Base-by-base conservation (phyloP, 2,113 vertebrate species). In the Meleagris gallopavo region DNA sequence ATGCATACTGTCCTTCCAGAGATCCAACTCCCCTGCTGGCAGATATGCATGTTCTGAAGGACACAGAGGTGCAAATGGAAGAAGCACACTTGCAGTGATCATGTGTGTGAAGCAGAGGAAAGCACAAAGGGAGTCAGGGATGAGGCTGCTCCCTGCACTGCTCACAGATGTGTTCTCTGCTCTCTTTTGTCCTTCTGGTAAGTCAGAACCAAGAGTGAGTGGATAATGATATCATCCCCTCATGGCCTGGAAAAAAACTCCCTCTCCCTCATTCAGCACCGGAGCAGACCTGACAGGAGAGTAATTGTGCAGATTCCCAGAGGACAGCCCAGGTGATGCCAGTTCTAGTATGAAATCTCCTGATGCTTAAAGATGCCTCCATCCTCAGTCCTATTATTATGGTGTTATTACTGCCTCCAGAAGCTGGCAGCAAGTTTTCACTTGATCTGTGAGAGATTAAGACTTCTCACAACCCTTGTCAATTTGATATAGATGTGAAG, bases 11-110 rank as follows among this genome's bases (percentile, higher is more conserved):
- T 57, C n/a, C 14, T 77, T 41, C n/a, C 40, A 13, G 6, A 6
- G 72, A 64, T 64, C 38, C 60, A 52, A 29, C 34, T 48, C 52
- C 40, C 14, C 18, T 27, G 48, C 20, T 36, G 57, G 34, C 29
- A 66, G 10, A 43, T n/a, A 24, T 0, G 0, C 9, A 9, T 65
- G 9, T 54, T 27, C 9, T 3, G 5, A 10, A 5, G 22, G 41
- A 62, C 20, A 55, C 0, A 4, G 66, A 74, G 38, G 60, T 22
- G 27, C 38, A 22, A 30, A 45, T 17, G 1, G 2, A 69, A 60
- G 48, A 38, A 79, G 41, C 29, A 4, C 18, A 16, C 20, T 30
- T 29, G 20, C 58, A 52, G 20, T n/a, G 41, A 16, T 67, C 41
- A 45, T 21, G 13, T 10, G 11, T 32, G 30, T 21, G 20, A 45